A percentile compares a stretch with the other conserved stretches of the same genome.
These are phyloP conservation scores for Boulengeromyrus knoepffleri DNA, from an alignment of 2,113 vertebrate genomes.

Conservation along the genomic window DNA sequence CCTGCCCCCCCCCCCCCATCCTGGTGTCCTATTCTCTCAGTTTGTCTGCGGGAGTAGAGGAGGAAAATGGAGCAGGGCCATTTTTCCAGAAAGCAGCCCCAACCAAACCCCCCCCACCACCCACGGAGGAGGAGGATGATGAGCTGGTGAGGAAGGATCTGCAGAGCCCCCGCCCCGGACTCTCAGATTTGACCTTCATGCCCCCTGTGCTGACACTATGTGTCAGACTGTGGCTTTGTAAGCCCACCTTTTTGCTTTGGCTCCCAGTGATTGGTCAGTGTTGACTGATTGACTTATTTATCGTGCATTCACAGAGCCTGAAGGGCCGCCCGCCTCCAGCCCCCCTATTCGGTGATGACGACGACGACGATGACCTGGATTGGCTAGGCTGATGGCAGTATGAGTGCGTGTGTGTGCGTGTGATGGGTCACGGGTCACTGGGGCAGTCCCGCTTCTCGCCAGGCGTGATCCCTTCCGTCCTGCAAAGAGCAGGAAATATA, in stretches of 20 bases:
- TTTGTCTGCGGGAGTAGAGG: constrained; percentile 39
- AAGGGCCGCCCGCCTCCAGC: constrained; percentile 83
- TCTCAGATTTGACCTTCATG: constrained; percentile 1
- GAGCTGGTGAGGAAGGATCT: constrained; percentile 74
- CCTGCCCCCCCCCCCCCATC: background rate
- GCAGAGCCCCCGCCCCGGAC: constrained; percentile 15
- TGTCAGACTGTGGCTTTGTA: background rate
- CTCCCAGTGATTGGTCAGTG: background rate
- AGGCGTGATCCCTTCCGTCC: background rate
- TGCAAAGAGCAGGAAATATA: background rate
- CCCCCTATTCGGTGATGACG: constrained; percentile 80
- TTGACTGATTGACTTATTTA: background rate
- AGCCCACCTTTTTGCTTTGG: background rate
- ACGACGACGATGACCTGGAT: constrained; percentile 76
- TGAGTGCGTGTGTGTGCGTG: background rate
- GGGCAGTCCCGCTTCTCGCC: background rate
- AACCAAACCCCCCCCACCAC: constrained; percentile 33
- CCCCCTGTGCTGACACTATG: background rate
- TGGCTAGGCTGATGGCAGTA: constrained; percentile 73
- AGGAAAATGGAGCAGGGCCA: constrained; percentile 49
- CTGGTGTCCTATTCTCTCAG: constrained; percentile 43
- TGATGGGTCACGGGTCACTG: background rate
- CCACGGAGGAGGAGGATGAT: constrained; percentile 81
- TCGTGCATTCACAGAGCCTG: constrained; percentile 69
- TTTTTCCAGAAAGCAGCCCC: constrained; percentile 48